These are phyloP conservation scores for Chrosomus eos DNA, from an alignment of 2,797 vertebrate species.

Conservation along the genomic window DNA sequence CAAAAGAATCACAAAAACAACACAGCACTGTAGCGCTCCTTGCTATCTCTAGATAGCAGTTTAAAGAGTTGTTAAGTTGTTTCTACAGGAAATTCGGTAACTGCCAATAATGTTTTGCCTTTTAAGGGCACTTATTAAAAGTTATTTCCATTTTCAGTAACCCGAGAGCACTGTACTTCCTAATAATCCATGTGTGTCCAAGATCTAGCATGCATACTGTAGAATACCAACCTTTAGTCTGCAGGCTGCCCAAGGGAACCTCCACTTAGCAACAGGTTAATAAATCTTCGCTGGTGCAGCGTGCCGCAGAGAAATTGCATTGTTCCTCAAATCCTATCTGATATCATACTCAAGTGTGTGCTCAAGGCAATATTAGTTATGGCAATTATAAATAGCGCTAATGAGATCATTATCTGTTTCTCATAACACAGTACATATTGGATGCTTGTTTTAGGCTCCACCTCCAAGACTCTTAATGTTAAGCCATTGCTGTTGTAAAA, in stretches of 20 bases:
- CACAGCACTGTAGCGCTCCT: neutral
- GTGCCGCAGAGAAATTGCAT: constrained; percentile 48
- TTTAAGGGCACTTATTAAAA: constrained; percentile 16
- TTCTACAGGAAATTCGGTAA: neutral
- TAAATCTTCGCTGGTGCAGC: constrained; percentile 59
- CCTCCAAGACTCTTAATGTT: constrained; percentile 26
- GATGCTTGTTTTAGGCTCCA: constrained; percentile 22
- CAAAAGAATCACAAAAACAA: neutral
- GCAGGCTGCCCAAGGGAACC: constrained; percentile 56
- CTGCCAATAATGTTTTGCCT: constrained; percentile 9
- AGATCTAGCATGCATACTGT: constrained; percentile 16
- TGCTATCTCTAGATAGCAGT: constrained; percentile 1
- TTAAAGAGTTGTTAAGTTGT: neutral
- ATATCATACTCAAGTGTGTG: constrained; percentile 50
- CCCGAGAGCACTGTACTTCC: neutral
- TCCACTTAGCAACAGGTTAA: constrained; percentile 53
- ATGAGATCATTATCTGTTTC: constrained; percentile 56
- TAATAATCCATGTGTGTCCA: neutral
- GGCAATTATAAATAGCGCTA: constrained; percentile 59
- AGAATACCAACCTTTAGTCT: constrained; percentile 36
- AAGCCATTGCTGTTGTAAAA: constrained; percentile 22
- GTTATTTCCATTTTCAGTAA: constrained; percentile 28
- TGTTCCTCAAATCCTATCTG: constrained; percentile 57
- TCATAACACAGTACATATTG: constrained; percentile 44
- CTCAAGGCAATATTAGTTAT: constrained; percentile 53